Percentiles rank a stretch among this genome's conserved stretches.
phyloP scores from a whole-genome alignment of 2,113 vertebrate species.

The Gallinago undulata region DNA sequence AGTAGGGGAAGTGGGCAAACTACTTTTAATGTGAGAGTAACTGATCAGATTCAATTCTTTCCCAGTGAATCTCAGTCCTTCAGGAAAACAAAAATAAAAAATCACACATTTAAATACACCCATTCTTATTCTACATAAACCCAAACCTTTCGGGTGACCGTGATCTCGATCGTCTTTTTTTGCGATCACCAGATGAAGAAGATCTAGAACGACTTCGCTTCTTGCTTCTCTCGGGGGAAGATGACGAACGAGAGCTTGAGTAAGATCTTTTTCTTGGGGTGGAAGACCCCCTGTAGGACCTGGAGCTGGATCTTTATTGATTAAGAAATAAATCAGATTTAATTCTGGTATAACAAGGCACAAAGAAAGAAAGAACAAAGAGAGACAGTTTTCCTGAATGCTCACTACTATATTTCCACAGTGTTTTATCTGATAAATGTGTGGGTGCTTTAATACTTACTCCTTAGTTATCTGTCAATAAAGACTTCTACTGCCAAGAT shows the following conservation, averaged over 20 bases:
- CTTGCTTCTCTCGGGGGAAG: conserved; percentile 91
- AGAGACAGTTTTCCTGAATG: conserved; percentile 8
- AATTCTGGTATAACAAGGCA: conserved; percentile 61
- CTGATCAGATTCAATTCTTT: not conserved
- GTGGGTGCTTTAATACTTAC: conserved; percentile 70
- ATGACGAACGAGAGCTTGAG: conserved; percentile 87
- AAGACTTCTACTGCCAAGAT: conserved; percentile 34
- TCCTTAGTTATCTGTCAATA: conserved; percentile 58
- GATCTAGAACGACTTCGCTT: conserved; percentile 97
- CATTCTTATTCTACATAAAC: conserved; percentile 98
- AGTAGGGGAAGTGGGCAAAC: not conserved
- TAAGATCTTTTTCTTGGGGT: conserved; percentile 91
- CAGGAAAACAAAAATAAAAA: not conserved
- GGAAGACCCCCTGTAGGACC: conserved; percentile 94
- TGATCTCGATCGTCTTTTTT: conserved; percentile 98
- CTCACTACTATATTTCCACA: not conserved
- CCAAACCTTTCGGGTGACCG: conserved; percentile 99
- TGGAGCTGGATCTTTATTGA: conserved; percentile 99
- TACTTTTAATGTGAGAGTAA: not conserved
- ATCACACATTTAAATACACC: conserved; percentile 76
- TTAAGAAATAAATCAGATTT: conserved; percentile 89
- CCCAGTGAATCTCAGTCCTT: conserved; percentile 35
- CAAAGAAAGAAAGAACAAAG: conserved; percentile 61
- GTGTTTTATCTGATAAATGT: not conserved
- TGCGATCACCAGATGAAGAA: conserved; percentile 92